These are phyloP conservation scores for Micropoecilia bifurca DNA, from an alignment of 2,797 vertebrate species.

Conservation along the genomic window DNA sequence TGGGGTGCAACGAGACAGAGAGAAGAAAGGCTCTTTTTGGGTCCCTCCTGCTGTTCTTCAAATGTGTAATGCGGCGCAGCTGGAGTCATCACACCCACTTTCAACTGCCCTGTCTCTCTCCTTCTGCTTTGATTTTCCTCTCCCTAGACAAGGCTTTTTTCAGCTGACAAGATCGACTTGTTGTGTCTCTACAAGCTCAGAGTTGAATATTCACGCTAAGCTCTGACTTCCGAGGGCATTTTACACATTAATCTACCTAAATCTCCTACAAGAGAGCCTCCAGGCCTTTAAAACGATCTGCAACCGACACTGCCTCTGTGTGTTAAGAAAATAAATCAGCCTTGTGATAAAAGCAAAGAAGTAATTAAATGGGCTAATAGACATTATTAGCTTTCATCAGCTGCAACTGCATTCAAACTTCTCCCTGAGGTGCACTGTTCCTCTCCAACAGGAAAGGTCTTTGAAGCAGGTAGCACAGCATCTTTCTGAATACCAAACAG, in stretches of 20 bases:
- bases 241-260: conserved; percentile 37
- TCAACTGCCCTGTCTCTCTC: conserved; percentile 27
- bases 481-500: conserved; percentile 64
- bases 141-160: conserved; percentile 16
- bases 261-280: conserved; percentile 28
- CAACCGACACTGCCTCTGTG: conserved; percentile 14
- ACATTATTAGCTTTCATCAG: conserved; percentile 66
- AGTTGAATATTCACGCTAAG: conserved; percentile 29
- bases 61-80: conserved; percentile 37
- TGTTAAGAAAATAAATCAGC: conserved; percentile 54
- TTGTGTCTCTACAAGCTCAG: conserved; percentile 22
- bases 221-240: conserved; percentile 18
- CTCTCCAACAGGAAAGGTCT: conserved; percentile 45
- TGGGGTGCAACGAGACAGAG: not conserved
- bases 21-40: conserved; percentile 34
- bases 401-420: conserved; percentile 45
- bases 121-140: conserved; percentile 39
- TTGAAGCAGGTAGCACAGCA: conserved; percentile 51
- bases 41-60: conserved; percentile 37
- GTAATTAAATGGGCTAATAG: conserved; percentile 70
- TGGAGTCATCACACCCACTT: conserved; percentile 31
- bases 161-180: conserved; percentile 30
- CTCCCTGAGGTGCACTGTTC: conserved; percentile 43
- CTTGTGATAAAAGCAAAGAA: conserved; percentile 49
- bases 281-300: conserved; percentile 28